Evolutionary conservation across 2,888 invertebrate species (phyloP).

Genomic region (Melieria omissa): DNA sequence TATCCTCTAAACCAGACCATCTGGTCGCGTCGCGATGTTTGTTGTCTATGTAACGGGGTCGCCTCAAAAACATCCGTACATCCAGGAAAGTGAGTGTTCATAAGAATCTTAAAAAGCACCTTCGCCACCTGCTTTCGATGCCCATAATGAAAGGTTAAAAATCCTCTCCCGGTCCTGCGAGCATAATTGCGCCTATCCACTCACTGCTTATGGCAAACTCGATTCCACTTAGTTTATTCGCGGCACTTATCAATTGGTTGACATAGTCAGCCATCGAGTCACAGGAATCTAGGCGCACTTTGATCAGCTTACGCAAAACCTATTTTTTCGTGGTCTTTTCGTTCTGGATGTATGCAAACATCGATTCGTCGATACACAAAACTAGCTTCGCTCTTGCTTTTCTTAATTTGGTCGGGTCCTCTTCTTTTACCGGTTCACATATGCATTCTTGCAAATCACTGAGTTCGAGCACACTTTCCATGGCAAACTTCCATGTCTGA

Average conservation of each 20-base stretch:
- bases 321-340: too few relatives aligned
- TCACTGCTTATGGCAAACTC: background rate
- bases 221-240: constrained; percentile 1
- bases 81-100: too few relatives aligned
- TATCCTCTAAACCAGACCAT: too few relatives aligned
- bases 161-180: background rate
- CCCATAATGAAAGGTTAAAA: background rate
- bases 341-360: constrained; percentile 18
- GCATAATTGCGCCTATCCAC: background rate
- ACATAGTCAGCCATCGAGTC: background rate
- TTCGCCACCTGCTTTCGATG: background rate
- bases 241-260: background rate
- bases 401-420: constrained; percentile 21
- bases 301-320: background rate
- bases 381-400: constrained; percentile 25
- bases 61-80: too few relatives aligned
- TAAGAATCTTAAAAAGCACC: too few relatives aligned
- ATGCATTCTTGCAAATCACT: constrained; percentile 22
- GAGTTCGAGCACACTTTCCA: constrained; percentile 25
- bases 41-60: too few relatives aligned
- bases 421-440: constrained; percentile 22
- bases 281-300: background rate
- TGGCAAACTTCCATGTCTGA: constrained; percentile 32
- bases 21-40: too few relatives aligned
- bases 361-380: constrained; percentile 29